A percentile compares a stretch with the other conserved stretches of the same genome.
These are phyloP conservation scores for Lucinisca nassula DNA, from an alignment of 2,888 invertebrate genomes.

Conservation along the genomic window DNA sequence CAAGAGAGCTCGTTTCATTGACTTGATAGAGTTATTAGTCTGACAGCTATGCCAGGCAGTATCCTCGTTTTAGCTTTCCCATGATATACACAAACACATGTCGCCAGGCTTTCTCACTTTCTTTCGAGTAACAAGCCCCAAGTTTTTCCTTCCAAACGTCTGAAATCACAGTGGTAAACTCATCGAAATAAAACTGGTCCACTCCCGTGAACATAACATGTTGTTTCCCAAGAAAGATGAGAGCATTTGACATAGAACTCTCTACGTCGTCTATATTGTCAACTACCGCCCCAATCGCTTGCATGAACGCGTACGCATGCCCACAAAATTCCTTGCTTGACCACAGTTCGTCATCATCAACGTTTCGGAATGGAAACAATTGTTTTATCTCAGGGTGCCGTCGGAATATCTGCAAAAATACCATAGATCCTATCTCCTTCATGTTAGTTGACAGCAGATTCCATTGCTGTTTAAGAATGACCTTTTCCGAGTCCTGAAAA, in stretches of 20 bases:
- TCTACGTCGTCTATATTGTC: slow-evolving; percentile 32
- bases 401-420: slow-evolving; percentile 42
- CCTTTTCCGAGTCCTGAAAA: not conserved
- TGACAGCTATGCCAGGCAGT: not conserved
- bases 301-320: slow-evolving; percentile 33
- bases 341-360: slow-evolving; percentile 10
- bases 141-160: slow-evolving; percentile 28
- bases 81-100: slow-evolving; percentile 31
- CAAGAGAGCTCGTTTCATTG: too few relatives aligned
- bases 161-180: slow-evolving; percentile 32
- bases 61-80: slow-evolving; percentile 37
- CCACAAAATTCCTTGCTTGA: slow-evolving; percentile 8
- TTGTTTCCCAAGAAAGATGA: slow-evolving; percentile 16
- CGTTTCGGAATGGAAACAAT: slow-evolving; percentile 25
- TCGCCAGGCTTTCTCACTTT: slow-evolving; percentile 32
- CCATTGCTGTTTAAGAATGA: slow-evolving; percentile 27
- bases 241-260: not conserved
- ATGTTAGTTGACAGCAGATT: not conserved
- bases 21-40: too few relatives aligned
- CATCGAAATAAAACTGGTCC: slow-evolving; percentile 39
- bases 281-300: slow-evolving; percentile 29
- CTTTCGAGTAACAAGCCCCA: not conserved
- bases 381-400: slow-evolving; percentile 28
- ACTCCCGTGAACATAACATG: slow-evolving; percentile 30
- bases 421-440: slow-evolving; percentile 26